phyloP scores from a whole-genome alignment of 2,113 vertebrate genomes.

The Oenanthe melanoleuca region DNA sequence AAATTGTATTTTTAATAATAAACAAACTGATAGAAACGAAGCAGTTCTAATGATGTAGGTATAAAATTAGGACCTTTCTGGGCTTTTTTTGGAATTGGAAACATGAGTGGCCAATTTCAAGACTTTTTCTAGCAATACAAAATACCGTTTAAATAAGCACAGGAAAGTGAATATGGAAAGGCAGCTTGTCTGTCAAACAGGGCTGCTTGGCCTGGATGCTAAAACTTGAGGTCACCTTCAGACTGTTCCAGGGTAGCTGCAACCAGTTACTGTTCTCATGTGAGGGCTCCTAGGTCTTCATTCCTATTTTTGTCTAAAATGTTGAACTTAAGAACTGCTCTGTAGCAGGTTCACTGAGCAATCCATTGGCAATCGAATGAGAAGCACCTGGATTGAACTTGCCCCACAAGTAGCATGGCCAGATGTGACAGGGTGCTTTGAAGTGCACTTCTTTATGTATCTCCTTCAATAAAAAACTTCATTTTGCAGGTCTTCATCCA shows the following conservation, averaged over 20 bases:
- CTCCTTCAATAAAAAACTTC: neutral
- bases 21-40: neutral
- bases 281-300: neutral
- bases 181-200: neutral
- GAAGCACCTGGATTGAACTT: neutral
- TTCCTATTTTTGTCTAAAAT: neutral
- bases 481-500: neutral
- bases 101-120: neutral
- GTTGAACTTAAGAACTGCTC: neutral
- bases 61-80: neutral
- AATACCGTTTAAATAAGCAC: neutral
- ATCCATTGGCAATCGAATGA: neutral
- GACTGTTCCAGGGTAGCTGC: neutral
- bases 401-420: neutral
- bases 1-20: neutral
- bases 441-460: neutral
- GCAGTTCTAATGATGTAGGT: neutral
- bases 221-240: neutral
- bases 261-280: neutral
- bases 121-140: neutral
- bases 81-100: neutral
- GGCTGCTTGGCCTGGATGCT: neutral
- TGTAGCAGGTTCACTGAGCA: neutral
- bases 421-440: neutral
- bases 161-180: neutral